Conservation (phyloP, 2,888 invertebrate genomes). For the Malthinus seriepunctatus region DNA sequence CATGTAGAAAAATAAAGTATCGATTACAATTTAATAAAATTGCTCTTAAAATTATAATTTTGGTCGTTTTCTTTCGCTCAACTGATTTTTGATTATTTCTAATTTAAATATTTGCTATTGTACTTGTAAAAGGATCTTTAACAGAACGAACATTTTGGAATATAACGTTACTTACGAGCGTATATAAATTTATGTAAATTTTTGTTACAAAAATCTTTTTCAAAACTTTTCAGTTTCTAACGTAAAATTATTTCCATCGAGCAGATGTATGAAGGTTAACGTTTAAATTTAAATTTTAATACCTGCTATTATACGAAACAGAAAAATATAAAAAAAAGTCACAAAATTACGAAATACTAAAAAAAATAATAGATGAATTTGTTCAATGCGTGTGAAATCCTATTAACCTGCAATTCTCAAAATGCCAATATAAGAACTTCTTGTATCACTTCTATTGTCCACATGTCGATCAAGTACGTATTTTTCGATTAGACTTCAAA, state of each 20-base stretch:
- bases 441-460: conserved; percentile 25
- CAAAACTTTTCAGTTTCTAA: not conserved
- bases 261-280: not conserved
- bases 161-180: not conserved
- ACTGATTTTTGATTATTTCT: conserved; percentile 19
- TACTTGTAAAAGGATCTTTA: not conserved
- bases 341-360: not conserved
- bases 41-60: conserved; percentile 17
- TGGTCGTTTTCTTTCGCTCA: conserved; percentile 18
- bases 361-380: conserved; percentile 21
- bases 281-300: too few species aligned
- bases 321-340: not conserved
- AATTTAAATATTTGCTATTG: conserved; percentile 19
- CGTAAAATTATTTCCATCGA: not conserved
- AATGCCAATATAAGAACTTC: conserved; percentile 31
- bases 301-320: not conserved
- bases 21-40: conserved; percentile 40
- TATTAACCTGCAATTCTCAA: conserved; percentile 30
- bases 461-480: conserved; percentile 43
- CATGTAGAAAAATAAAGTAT: conserved; percentile 43
- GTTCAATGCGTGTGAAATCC: conserved; percentile 39
- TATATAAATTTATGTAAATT: conserved; percentile 4
- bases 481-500: conserved; percentile 53
- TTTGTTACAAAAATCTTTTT: not conserved
- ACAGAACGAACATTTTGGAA: conserved; percentile 1